Base-by-base conservation (phyloP, 2,888 invertebrate species). In the Drosophila colorata region DNA sequence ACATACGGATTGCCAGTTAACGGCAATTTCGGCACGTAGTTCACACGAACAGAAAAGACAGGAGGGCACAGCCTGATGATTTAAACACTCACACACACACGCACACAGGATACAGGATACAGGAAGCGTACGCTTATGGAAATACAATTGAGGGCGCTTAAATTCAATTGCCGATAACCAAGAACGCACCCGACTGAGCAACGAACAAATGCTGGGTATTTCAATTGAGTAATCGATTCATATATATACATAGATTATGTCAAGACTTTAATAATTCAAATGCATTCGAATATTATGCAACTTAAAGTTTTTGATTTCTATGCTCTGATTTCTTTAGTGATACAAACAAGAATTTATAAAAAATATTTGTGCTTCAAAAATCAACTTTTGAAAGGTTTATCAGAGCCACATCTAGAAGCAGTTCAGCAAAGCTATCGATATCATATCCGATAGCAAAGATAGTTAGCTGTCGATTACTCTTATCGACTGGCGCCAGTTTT, bases 1-100 rank as follows among this genome's bases (percentile, higher is more conserved):
- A 40, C 48, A 35, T 47, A 33, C 61, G 52, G 52, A 28, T 43
- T 73, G 67, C 52, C 66, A 48, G 73, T 80, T 73, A 69, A 78
- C 69, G 69, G 69, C 69, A 78, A 72, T 81, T 77, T 84, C 72
- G 68, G 74, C 75, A 78, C 58, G 75, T 75, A 80, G 64, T 56
- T 76, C 56, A 63, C 80, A 78, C 60, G 51, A 37, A 52, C 41
- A 38, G 16, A 41, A 11, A 40, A 31, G 59, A 47, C 31, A 41
- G 51, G 18, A 35, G 59, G 46, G 16, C 53, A 57, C 57, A 57
- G 59, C 56, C 63, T 64, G 77, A 74, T 74, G 68, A 71, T 80
- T 80, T 71, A 43, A 40, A 43, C 58, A 69, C 66, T 66, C 49
- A 49, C 35, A 55, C 35, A 41, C 25, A 67, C 59, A 44, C 38